Base-by-base conservation (phyloP, 2,888 invertebrate genomes). In the Drosophila subsilvestris region DNA sequence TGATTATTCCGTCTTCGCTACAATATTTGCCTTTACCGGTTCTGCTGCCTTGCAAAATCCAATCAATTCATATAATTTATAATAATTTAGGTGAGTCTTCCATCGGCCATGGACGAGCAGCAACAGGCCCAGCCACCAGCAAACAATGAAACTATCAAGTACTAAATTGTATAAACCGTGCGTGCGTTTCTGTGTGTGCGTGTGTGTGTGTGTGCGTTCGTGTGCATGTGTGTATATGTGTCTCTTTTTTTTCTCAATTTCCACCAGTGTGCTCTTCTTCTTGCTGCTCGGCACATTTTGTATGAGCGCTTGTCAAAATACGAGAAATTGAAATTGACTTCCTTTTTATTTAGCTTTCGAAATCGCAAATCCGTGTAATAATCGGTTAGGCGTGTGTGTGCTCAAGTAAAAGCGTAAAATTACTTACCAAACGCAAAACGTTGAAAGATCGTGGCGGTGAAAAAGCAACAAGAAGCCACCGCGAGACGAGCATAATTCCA, bases 231-330 rank as follows among this genome's bases (percentile, higher is more conserved):
- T 70, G 51, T 68, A 70, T 68, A 70, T 68, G 70, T 68, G 68
- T 68, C 60, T 68, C 70, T 69, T 68, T 68, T 59, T 70, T 69
- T 68, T 62, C 61, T 61, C 48, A 49, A 67, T 67, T 49, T 56
- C 68, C 66, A 66, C 37, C 50, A 37, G 58, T 48, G 70, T 83
- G 67, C 81, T 37, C 37, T 88, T 82, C 81, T 82, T 82, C 88
- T 82, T 85, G 6, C 74, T 66, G 88, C 88, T 82, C 86, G 88
- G 88, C 82, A 82, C 82, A 82, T 82, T 82, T 87, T 87, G 79
- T 87, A 82, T 81, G 86, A 85, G 82, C 79, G 86, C 79, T 85
- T 87, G 81, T 87, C 76, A 87, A 87, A 82, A 81, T 81, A 87
- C 81, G 85, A 85, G 79, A 85, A 81, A 37, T 85, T 69, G 43